Evolutionary conservation across 2,113 vertebrate species (phyloP), one percentile per base, ranked within the genome.

Genomic region (Vulpes vulpes): DNA sequence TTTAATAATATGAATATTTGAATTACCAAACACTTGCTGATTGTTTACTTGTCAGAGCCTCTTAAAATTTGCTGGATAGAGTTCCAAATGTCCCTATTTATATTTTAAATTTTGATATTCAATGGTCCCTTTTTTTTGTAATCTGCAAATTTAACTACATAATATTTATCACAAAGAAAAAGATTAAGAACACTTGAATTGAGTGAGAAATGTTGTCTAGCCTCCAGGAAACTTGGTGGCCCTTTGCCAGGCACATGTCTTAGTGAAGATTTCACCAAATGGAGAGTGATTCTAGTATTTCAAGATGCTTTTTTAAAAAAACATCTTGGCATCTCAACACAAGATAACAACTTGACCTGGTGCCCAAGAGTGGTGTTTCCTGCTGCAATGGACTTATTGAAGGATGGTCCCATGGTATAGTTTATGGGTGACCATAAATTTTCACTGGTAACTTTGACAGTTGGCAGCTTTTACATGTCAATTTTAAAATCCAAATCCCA

Each of bases 81-180:
- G 27, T 4, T 53, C 67, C 62, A 87, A 35, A 80, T 87, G 43
- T 11, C 25, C 85, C 30, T 82, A 27, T n/a, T 64, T 87, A 17
- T 71, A 53, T 91, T 84, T 90, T 86, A 73, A 81, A 90, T 80
- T 94, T 57, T 94, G 86, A 73, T 86, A 97, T 60, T 73, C 69
- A 76, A 0, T 22, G 14, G 67, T 62, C 53, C 15, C 2, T n/a
- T 43, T 84, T 65, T 49, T 76, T 91, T 88, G 25, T 43, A 60
- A 51, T 49, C 80, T 78, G 6, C 32, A 91, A 60, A 73, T 95
- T 88, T 91, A 82, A 49, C 27, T 79, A 17, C 67, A 23, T 79
- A 43, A 76, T 43, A 81, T 17, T 92, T 16, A 55, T 55, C 55
- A 79, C 43, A 91, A 59, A 57, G 5, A 10, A 89, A 91, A 93